These are phyloP conservation scores for Branchipolynoe longqiensis DNA, from an alignment of 2,888 invertebrate species.

Conservation along the genomic window DNA sequence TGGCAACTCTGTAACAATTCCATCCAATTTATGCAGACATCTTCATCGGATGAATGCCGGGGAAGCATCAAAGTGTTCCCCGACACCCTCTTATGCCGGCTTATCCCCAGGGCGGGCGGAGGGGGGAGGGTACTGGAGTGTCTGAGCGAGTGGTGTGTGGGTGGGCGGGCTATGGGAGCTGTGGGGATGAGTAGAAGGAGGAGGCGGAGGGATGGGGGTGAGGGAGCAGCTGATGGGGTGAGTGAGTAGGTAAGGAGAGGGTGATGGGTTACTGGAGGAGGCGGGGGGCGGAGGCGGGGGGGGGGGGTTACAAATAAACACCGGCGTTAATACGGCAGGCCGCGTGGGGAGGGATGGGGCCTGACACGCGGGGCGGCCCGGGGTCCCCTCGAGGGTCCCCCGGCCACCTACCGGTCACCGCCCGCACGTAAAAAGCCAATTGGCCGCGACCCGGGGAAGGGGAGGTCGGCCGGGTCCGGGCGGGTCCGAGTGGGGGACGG, in stretches of 20 bases:
- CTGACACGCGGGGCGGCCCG: not conserved
- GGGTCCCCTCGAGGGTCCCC: not conserved
- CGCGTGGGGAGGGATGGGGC: not conserved
- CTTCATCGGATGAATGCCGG: not conserved
- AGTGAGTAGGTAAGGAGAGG: not conserved
- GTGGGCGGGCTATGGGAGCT: not conserved
- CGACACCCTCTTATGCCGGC: not conserved
- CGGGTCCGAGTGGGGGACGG: not conserved
- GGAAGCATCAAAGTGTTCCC: too few relatives aligned
- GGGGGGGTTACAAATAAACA: not conserved
- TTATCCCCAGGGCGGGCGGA: not conserved
- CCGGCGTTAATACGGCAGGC: too few relatives aligned
- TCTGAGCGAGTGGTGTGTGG: too few relatives aligned
- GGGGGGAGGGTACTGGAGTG: not conserved
- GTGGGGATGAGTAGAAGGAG: not conserved
- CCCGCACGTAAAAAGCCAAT: slow-evolving; percentile 48
- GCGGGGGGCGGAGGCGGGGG: not conserved
- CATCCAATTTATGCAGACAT: not conserved
- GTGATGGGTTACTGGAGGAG: not conserved
- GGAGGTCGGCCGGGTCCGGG: too few relatives aligned
- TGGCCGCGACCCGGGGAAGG: slow-evolving; percentile 29
- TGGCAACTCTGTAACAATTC: slow-evolving; percentile 7
- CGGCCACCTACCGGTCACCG: not conserved
- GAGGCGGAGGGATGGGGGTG: not conserved
- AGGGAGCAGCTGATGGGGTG: not conserved